Base-by-base conservation (phyloP, 2,888 invertebrate genomes). In the Glyphotaelius pellucidus region DNA sequence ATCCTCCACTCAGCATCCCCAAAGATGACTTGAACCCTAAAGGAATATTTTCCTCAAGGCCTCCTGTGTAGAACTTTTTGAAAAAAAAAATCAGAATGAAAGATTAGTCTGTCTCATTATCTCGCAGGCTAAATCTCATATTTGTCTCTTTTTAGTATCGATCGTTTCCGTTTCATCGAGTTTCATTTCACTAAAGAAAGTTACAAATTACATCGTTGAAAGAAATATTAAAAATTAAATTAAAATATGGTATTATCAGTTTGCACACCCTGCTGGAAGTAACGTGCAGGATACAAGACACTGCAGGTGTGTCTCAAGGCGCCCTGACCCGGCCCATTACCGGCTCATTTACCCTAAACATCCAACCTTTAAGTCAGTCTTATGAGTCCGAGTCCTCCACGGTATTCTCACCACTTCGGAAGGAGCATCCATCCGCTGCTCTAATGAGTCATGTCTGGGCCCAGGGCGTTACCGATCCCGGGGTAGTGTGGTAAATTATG, bases 341-440 rank as follows among this genome's bases (percentile, higher is more conserved):
- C 90, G 92, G 81, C 92, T 92, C 93, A 93, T 92, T 93, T 92
- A 92, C 91, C 90, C 90, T 88, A 92, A 91, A 91, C 84, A 80
- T 92, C 88, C 89, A 80, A 86, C 80, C 90, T 86, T 89, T 89
- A 79, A 19, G 79, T 47, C 35, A 90, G 86, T 38, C 90, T 85
- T 85, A 80, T 85, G 79, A 84, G 38, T 42, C 32, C 47, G 32
- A 90, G 15, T 31, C 83, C 14, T 84, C 47, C 52, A 67, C 52
- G 25, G 19, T 35, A 90, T 90, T 84, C 84, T 35, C 84, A 84
- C 84, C 31, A 84, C 84, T 90, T 90, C 90, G 52, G 90, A 90
- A 90, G 80, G 90, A 90, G 90, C 90, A 52, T 67, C 31, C 30
- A 88, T 67, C 32, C 38, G 25, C 31, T 67, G 5, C 25, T 88